These are phyloP conservation scores for Pissodes strobi DNA, from an alignment of 1,140 invertebrate genomes.

Conservation along the genomic window DNA sequence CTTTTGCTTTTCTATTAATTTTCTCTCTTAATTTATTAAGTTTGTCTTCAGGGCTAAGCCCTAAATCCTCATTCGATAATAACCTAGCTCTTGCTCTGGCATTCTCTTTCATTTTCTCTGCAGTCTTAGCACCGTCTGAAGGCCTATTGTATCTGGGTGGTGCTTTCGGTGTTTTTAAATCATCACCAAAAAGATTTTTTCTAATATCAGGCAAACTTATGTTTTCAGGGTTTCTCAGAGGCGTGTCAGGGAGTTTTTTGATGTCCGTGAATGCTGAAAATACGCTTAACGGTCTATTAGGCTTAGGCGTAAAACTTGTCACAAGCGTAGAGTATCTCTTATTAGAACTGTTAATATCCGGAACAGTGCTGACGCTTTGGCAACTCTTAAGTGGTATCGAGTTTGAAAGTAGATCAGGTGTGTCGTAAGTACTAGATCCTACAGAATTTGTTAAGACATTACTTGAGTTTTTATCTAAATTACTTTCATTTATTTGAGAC, in stretches of 20 bases:
- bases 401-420: constrained; percentile 47
- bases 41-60: constrained; percentile 72
- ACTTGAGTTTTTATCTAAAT: too few species aligned
- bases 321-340: too few species aligned
- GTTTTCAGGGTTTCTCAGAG: constrained; percentile 38
- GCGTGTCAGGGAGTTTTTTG: constrained; percentile 14
- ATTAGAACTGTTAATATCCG: constrained; percentile 22
- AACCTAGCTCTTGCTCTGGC: constrained; percentile 69
- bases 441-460: too few species aligned
- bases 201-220: constrained; percentile 52
- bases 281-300: constrained; percentile 35
- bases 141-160: constrained; percentile 35
- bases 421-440: constrained; percentile 34
- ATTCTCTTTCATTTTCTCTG: constrained; percentile 67
- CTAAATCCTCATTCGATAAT: constrained; percentile 66
- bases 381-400: constrained; percentile 38
- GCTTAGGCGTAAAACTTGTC: too few species aligned
- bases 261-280: constrained; percentile 23
- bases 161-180: constrained; percentile 56
- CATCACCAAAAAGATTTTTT: constrained; percentile 40
- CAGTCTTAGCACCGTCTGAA: constrained; percentile 56
- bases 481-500: constrained; percentile 33
- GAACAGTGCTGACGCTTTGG: constrained; percentile 35
- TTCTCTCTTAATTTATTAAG: constrained; percentile 56
- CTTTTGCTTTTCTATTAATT: constrained; percentile 40